Evolutionary conservation across 23 tunicate genomes (phyloP).

Genomic region (Botrylloides violaceus): DNA sequence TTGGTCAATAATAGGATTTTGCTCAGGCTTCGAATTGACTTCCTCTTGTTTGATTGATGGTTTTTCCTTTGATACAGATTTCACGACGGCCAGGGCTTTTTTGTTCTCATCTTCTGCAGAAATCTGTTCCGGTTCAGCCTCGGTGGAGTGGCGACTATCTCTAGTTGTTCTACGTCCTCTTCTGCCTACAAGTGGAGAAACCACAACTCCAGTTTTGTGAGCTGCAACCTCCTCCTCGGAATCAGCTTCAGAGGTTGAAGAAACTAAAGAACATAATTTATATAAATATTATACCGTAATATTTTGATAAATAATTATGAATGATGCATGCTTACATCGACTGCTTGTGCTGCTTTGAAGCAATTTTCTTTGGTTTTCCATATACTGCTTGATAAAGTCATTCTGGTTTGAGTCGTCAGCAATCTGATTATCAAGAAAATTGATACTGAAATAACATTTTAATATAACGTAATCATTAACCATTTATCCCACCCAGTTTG

Average conservation of each 20-base stretch:
- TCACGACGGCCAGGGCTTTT: conserved; percentile 3
- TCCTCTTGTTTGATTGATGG: background rate
- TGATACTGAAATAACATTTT: conserved; percentile 27
- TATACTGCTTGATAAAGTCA: conserved; percentile 56
- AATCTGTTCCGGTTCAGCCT: background rate
- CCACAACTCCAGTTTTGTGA: background rate
- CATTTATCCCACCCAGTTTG: background rate
- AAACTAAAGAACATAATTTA: conserved; percentile 35
- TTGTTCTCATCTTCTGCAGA: background rate
- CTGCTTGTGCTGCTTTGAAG: conserved; percentile 23
- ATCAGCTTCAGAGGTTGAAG: conserved; percentile 59
- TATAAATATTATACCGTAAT: background rate
- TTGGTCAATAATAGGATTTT: no score
- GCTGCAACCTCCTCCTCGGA: conserved; percentile 42
- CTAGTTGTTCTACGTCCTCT: conserved; percentile 1
- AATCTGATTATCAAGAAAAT: conserved; percentile 45
- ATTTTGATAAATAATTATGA: conserved; percentile 13
- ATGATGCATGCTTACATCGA: background rate
- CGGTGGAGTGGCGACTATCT: background rate
- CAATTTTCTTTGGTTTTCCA: conserved; percentile 65
- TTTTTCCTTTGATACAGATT: background rate
- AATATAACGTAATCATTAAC: background rate
- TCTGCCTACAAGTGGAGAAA: conserved; percentile 6
- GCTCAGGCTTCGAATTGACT: no score
- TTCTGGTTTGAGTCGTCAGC: conserved; percentile 37